Percentiles rank a stretch among this genome's conserved stretches.
Conservation (phyloP, 1,140 invertebrate genomes). For the Polyergus mexicanus region DNA sequence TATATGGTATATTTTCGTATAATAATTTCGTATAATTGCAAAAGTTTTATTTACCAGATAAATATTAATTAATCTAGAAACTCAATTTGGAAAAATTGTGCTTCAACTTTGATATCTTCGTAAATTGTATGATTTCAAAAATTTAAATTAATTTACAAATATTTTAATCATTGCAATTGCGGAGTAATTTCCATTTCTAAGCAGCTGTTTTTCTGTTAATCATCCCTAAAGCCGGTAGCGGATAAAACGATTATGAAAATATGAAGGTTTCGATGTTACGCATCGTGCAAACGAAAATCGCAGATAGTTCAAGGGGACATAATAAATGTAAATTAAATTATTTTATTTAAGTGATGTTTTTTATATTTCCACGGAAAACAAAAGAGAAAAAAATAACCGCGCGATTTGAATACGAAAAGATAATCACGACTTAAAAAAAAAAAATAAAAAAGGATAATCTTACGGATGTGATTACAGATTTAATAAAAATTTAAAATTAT, state of each 20-base stretch:
- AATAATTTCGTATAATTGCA: not conserved
- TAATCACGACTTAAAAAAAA: not conserved
- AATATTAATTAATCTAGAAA: slow-evolving; percentile 10
- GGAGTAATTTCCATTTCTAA: not conserved
- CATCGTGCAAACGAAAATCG: slow-evolving; percentile 52
- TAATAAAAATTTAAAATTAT: slow-evolving; percentile 11
- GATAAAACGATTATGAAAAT: not conserved
- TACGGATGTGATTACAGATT: not conserved
- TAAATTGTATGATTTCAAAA: not conserved
- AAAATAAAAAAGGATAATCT: not conserved
- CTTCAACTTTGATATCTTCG: not conserved
- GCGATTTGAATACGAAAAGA: not conserved
- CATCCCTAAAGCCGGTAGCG: slow-evolving; percentile 29
- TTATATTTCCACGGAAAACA: not conserved
- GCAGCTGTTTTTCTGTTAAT: not conserved
- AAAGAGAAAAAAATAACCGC: slow-evolving; percentile 3
- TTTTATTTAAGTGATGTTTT: not conserved
- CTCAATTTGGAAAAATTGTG: not conserved
- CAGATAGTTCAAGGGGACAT: not conserved
- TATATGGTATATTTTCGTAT: not conserved
- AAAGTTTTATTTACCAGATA: not conserved
- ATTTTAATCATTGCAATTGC: not conserved
- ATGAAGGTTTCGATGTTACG: not conserved
- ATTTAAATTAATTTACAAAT: not conserved
- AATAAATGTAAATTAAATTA: not conserved